These are phyloP conservation scores for Sebastes cheni DNA, from an alignment of 2,797 vertebrate species.

Conservation along the genomic window DNA sequence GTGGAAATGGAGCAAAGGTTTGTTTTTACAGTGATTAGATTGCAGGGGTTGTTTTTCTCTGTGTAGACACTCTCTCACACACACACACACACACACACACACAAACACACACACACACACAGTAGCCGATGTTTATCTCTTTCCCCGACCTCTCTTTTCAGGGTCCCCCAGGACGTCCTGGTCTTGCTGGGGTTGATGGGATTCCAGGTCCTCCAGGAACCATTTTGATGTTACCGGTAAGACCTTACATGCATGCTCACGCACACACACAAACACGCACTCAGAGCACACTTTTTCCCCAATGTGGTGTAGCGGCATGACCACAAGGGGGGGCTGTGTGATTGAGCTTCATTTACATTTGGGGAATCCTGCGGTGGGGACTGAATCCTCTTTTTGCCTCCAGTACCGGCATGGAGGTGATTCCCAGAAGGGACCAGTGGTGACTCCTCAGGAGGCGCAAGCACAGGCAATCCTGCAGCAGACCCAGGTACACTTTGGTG, in stretches of 20 bases:
- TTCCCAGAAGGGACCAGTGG: conserved; percentile 86
- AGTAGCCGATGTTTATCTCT: not conserved
- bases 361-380: conserved; percentile 37
- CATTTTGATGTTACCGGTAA: conserved; percentile 91
- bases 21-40: conserved; percentile 43
- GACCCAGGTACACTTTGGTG: conserved; percentile 80
- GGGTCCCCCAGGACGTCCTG: conserved; percentile 89
- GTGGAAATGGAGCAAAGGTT: conserved; percentile 30
- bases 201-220: conserved; percentile 89
- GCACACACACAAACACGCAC: not conserved
- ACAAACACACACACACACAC: not conserved
- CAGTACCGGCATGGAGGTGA: conserved; percentile 89
- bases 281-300: not conserved
- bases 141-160: conserved; percentile 46
- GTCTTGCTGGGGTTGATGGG: conserved; percentile 88
- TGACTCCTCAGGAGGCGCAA: conserved; percentile 91
- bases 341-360: conserved; percentile 66
- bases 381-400: conserved; percentile 37
- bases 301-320: conserved; percentile 30
- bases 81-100: not conserved
- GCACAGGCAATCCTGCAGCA: conserved; percentile 92
- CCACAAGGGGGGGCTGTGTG: conserved; percentile 80
- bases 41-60: conserved; percentile 2
- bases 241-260: conserved; percentile 39
- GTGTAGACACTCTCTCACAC: not conserved